Conservation (phyloP, 2,113 vertebrate species). For the Cephalopterus ornatus region DNA sequence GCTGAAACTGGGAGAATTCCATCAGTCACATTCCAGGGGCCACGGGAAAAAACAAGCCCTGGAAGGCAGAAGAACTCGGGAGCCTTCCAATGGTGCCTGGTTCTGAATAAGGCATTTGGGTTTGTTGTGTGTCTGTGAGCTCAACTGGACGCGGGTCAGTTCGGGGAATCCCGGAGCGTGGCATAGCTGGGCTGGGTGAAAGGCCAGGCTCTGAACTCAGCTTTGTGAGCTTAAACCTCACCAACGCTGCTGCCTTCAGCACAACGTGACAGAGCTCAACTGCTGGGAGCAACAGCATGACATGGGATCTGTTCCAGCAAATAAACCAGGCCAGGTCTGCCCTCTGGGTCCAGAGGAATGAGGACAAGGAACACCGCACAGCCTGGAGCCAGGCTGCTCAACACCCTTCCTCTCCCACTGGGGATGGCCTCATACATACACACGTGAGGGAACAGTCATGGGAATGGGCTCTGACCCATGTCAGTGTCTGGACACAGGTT, state of each 20-base stretch:
- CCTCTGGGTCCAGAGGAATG: background rate
- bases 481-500: background rate
- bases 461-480: background rate
- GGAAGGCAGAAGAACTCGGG: slow-evolving; percentile 17
- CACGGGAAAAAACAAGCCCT: background rate
- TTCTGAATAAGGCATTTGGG: background rate
- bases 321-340: background rate
- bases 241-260: background rate
- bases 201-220: background rate
- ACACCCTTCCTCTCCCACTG: background rate
- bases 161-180: background rate
- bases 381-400: background rate
- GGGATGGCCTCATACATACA: background rate
- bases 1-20: slow-evolving; percentile 30
- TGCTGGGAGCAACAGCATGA: background rate
- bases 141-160: background rate
- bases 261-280: background rate
- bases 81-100: background rate
- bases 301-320: background rate
- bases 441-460: background rate
- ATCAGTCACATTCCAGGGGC: background rate
- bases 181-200: background rate
- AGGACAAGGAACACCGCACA: accelerated
- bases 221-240: background rate
- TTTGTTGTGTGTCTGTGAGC: background rate